phyloP scores from a whole-genome alignment of 2,113 vertebrate species.

The Phrynosoma platyrhinos region DNA sequence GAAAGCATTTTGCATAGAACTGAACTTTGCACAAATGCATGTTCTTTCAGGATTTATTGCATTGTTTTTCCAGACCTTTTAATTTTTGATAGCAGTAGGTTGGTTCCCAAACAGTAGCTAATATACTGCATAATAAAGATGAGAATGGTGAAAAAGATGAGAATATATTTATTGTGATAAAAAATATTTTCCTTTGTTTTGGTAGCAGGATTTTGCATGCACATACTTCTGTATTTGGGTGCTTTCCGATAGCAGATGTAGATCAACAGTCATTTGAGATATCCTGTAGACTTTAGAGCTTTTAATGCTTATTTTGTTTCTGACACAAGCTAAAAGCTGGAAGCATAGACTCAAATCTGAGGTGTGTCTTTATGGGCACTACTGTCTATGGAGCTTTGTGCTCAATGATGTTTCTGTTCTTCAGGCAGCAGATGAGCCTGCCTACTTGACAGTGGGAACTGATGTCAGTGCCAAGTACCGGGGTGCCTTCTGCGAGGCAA shows the following conservation, averaged over 20 bases:
- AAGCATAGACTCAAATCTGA: neutral
- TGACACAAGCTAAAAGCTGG: neutral
- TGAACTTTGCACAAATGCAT: neutral
- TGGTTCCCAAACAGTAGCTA: neutral
- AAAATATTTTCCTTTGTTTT: neutral
- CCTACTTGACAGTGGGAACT: slow-evolving; percentile 98
- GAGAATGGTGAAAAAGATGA: neutral
- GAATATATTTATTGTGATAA: too few relatives aligned
- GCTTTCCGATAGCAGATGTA: too few relatives aligned
- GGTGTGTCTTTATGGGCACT: neutral
- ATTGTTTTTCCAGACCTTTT: neutral
- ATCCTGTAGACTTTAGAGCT: neutral
- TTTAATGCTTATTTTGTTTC: neutral
- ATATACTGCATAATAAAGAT: neutral
- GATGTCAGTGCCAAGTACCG: slow-evolving; percentile 99
- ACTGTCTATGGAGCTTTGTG: slow-evolving; percentile 23
- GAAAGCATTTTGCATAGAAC: neutral
- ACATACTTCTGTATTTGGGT: neutral
- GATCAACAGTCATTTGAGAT: too few relatives aligned
- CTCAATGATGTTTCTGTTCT: neutral
- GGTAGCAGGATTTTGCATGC: neutral
- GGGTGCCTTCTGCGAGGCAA: slow-evolving; percentile 99
- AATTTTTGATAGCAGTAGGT: neutral
- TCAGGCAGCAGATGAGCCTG: slow-evolving; percentile 97
- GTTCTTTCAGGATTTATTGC: neutral